These are phyloP conservation scores for Eledona agricola DNA, from an alignment of 2,888 invertebrate genomes.

Conservation along the genomic window DNA sequence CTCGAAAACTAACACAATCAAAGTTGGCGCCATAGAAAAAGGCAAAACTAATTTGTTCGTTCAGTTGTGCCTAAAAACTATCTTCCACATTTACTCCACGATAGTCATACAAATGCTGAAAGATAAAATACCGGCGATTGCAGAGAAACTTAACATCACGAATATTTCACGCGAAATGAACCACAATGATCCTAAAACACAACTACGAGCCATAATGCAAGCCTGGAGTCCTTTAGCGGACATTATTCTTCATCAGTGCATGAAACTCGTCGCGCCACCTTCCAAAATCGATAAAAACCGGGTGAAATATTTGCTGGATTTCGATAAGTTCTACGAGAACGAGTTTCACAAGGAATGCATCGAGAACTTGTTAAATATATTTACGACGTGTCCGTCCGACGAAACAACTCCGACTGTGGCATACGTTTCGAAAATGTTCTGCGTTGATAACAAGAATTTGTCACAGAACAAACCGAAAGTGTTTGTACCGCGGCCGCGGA, in stretches of 20 bases:
- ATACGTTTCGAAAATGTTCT: slow-evolving; percentile 90
- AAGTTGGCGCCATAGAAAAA: slow-evolving; percentile 89
- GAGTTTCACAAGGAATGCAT: slow-evolving; percentile 75
- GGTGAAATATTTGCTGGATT: slow-evolving; percentile 84
- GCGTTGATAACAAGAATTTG: slow-evolving; percentile 76
- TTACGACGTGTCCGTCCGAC: slow-evolving; percentile 53
- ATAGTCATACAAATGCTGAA: slow-evolving; percentile 79
- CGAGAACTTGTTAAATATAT: slow-evolving; percentile 64
- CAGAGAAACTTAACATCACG: slow-evolving; percentile 80
- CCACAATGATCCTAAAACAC: slow-evolving; percentile 78
- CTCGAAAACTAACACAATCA: slow-evolving; percentile 81
- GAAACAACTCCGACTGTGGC: slow-evolving; percentile 74
- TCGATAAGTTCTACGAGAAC: slow-evolving; percentile 65
- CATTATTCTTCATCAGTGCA: slow-evolving; percentile 84
- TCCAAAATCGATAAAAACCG: slow-evolving; percentile 77
- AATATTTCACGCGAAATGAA: slow-evolving; percentile 79
- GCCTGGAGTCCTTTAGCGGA: slow-evolving; percentile 91
- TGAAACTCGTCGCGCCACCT: slow-evolving; percentile 84
- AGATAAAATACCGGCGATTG: slow-evolving; percentile 74
- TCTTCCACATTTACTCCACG: slow-evolving; percentile 90
- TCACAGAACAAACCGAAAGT: slow-evolving; percentile 83
- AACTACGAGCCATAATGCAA: slow-evolving; percentile 82
- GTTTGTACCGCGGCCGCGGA: slow-evolving; percentile 69
- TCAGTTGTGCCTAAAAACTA: slow-evolving; percentile 88
- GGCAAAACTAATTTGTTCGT: slow-evolving; percentile 94